phyloP scores from a whole-genome alignment of 2,888 invertebrate genomes.

The Polymixis flavicincta region DNA sequence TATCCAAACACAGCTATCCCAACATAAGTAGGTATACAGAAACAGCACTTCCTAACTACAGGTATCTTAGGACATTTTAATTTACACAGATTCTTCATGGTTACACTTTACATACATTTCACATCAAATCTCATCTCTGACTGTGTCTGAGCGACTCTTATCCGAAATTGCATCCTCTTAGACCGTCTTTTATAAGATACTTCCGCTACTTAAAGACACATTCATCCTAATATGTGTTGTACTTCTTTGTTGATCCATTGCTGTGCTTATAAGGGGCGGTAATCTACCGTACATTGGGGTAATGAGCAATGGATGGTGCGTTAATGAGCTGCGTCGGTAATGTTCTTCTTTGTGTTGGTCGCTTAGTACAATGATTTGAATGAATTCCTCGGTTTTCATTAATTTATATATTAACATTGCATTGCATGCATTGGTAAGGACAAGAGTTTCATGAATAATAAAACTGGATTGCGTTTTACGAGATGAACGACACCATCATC shows the following conservation, averaged over 20 bases:
- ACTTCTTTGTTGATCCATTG: slow-evolving; percentile 36
- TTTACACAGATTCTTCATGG: slow-evolving; percentile 70
- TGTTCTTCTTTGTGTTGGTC: not conserved
- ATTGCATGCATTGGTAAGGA: slow-evolving; percentile 13
- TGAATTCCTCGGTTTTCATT: slow-evolving; percentile 54
- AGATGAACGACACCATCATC: not conserved
- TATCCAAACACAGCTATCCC: slow-evolving; percentile 83
- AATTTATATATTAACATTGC: slow-evolving; percentile 41
- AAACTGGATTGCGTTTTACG: not conserved
- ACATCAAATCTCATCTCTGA: slow-evolving; percentile 59
- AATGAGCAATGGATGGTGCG: slow-evolving; percentile 29
- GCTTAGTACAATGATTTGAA: slow-evolving; percentile 38
- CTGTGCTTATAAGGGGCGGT: not conserved
- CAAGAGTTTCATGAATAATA: slow-evolving; percentile 3
- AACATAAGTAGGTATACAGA: slow-evolving; percentile 79
- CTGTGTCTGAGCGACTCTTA: slow-evolving; percentile 54
- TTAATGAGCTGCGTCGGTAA: not conserved
- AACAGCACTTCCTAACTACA: slow-evolving; percentile 79
- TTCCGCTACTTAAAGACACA: slow-evolving; percentile 48
- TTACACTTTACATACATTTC: slow-evolving; percentile 56
- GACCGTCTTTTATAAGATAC: slow-evolving; percentile 57
- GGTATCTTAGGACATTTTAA: slow-evolving; percentile 72
- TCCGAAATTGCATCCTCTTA: slow-evolving; percentile 60
- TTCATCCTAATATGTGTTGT: slow-evolving; percentile 20
- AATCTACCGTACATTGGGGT: too few relatives aligned